Percentiles rank a stretch among this genome's conserved stretches.
phyloP scores from a whole-genome alignment of 2,113 vertebrate genomes.

The Saimiri boliviensis region DNA sequence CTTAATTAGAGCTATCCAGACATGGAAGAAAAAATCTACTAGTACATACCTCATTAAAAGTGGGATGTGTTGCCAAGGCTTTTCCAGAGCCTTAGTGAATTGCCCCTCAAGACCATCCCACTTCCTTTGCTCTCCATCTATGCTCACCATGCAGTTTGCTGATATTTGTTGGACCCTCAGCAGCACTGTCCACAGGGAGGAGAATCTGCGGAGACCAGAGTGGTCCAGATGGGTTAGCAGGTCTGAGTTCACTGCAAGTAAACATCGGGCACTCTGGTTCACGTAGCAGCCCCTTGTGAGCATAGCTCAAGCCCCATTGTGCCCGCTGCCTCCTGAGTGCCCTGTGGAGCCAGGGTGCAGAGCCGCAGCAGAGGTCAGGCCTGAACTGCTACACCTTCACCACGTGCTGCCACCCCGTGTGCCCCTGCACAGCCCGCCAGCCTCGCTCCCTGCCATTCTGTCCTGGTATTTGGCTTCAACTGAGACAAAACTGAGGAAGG shows the following conservation, averaged over 20 bases:
- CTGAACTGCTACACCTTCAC: not conserved
- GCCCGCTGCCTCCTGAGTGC: not conserved
- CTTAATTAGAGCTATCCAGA: not conserved
- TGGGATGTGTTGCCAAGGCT: not conserved
- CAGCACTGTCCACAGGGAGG: not conserved
- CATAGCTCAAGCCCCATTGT: not conserved
- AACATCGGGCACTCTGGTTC: not conserved
- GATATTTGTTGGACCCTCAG: not conserved
- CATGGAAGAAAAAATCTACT: not conserved
- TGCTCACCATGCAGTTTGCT: not conserved
- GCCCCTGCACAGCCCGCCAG: not conserved
- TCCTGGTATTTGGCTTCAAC: not conserved
- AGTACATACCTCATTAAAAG: not conserved
- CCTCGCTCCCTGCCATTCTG: not conserved
- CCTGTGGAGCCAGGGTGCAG: not conserved
- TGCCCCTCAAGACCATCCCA: not conserved
- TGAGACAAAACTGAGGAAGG: not conserved
- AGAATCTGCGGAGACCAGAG: not conserved
- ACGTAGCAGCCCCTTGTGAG: not conserved
- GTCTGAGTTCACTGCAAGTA: not conserved
- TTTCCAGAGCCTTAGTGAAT: not conserved
- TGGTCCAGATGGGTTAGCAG: too few species aligned
- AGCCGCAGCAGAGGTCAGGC: not conserved
- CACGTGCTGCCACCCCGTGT: accelerated
- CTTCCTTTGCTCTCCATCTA: not conserved